These are phyloP conservation scores for Metopolophium dirhodum DNA, from an alignment of 1,140 invertebrate species.

Conservation along the genomic window DNA sequence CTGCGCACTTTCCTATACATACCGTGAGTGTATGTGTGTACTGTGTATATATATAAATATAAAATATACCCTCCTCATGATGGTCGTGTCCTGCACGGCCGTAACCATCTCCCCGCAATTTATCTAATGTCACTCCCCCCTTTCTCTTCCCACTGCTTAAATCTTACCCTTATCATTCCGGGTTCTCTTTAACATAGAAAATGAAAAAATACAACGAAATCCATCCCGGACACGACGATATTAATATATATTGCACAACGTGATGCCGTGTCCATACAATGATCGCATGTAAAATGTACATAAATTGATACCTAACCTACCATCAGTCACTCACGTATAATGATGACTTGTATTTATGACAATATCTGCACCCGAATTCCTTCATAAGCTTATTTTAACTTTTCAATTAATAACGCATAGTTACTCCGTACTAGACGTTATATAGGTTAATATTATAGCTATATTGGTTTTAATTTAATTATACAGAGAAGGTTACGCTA, in stretches of 20 bases:
- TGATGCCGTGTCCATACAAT: neutral
- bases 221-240: neutral
- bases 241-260: neutral
- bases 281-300: neutral
- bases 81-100: neutral
- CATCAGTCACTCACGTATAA: neutral
- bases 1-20: slow-evolving; percentile 25
- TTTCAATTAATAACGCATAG: neutral
- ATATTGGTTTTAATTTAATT: neutral
- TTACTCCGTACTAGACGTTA: neutral
- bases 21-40: neutral
- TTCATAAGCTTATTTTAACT: neutral
- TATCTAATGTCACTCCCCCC: neutral
- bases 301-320: neutral
- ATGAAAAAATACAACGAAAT: neutral
- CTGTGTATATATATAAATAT: slow-evolving; percentile 19
- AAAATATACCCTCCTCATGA: neutral
- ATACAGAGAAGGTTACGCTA: neutral
- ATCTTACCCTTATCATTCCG: neutral
- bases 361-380: neutral
- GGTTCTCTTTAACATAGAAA: neutral
- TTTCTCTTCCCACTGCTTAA: neutral
- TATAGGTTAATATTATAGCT: neutral
- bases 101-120: neutral
- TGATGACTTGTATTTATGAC: neutral